Evolutionary conservation across 1,140 invertebrate species (phyloP), one percentile per base, ranked within the genome.

Genomic region (Andricus grossulariae): DNA sequence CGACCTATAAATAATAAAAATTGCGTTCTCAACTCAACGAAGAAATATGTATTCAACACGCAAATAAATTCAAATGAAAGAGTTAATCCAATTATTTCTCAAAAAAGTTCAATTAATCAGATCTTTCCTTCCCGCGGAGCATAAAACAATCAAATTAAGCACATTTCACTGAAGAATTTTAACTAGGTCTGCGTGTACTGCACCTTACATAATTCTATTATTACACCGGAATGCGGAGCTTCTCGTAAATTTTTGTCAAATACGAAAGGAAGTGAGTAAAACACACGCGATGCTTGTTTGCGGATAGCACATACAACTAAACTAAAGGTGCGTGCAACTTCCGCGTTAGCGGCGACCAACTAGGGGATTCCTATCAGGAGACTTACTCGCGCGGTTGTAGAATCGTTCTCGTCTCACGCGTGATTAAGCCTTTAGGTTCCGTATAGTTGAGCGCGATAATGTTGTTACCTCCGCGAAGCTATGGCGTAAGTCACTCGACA

Each of bases 191-290:
- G 39, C 39, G 39, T 45, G 10, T 45, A 45, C 5, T 45, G 39
- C 39, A 45, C 39, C 39, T 45, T 45, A 11, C 39, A 45, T 45
- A 45, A 45, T 45, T 8, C 39, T 45, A 45, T 45, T 45, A 45
- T 45, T 45, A 45, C 39, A 11, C 10, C 39, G 60, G 60, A 66
- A 66, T 66, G 60, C 60, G 60, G 60, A 66, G 25, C 39, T 66
- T 66, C 60, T 66, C 60, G 32, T 66, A 66, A 66, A 66, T 66
- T 66, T 66, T 66, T 66, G 60, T 66, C 60, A 66, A 66, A 66
- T 39, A 25, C 39, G 15, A 16, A 66, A 25, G 60, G 60, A 66
- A 66, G 60, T 66, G 60, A 66, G 60, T 66, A 66, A 66, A 66
- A 16, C 57, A 55, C 52, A 66, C 25, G 57, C 57, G 21, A 66